Percentiles rank a stretch among this genome's conserved stretches.
phyloP scores from a whole-genome alignment of 2,888 invertebrate species.

The Meteorus colon region DNA sequence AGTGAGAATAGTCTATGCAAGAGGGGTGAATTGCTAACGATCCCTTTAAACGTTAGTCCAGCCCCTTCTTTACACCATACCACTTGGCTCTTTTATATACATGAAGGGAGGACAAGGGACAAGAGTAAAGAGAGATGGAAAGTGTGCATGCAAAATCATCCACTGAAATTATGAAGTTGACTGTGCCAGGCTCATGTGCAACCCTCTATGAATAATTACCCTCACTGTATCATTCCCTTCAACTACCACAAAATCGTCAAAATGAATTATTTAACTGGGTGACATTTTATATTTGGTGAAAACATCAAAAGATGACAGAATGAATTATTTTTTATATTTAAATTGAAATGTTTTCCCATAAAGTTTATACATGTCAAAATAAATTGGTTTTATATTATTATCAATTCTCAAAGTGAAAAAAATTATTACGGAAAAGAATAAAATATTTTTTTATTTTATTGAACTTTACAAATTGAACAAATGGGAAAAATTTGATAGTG shows the following conservation, averaged over 20 bases:
- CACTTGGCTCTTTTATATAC: neutral
- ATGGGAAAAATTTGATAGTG: too few relatives aligned
- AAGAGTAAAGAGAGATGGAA: neutral
- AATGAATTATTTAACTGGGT: neutral
- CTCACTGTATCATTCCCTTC: too few relatives aligned
- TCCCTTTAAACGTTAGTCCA: constrained; percentile 50
- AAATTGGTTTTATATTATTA: too few relatives aligned
- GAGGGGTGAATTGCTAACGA: constrained; percentile 58
- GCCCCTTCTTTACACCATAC: neutral
- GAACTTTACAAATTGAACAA: too few relatives aligned
- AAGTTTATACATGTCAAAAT: too few relatives aligned
- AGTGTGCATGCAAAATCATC: constrained; percentile 1
- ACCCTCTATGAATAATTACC: neutral
- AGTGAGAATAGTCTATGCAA: constrained; percentile 19
- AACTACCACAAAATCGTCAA: too few relatives aligned
- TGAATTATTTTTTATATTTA: too few relatives aligned
- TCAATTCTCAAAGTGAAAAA: too few relatives aligned
- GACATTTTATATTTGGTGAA: neutral
- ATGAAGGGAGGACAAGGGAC: neutral
- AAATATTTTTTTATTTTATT: too few relatives aligned
- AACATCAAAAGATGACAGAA: neutral
- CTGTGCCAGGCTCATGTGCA: neutral
- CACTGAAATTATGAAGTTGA: neutral
- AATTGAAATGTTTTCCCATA: too few relatives aligned
- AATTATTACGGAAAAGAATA: too few relatives aligned